Percentiles rank a stretch among this genome's conserved stretches.
phyloP scores from a whole-genome alignment of 2,888 invertebrate species.

The Drosophila stalkeri region DNA sequence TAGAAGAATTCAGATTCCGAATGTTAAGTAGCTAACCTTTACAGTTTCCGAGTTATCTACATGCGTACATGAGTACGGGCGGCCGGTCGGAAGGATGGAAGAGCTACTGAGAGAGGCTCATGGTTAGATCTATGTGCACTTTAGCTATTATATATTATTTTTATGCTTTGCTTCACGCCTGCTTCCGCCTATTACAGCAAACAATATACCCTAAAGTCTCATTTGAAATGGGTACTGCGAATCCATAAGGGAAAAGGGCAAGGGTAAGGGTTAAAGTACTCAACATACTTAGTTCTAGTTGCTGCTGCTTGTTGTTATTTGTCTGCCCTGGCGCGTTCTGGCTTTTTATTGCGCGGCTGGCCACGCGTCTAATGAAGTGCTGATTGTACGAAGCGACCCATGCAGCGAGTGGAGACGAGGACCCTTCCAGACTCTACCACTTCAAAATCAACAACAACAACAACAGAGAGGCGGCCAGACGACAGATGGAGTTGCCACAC shows the following conservation, averaged over 20 bases:
- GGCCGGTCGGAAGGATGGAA: neutral
- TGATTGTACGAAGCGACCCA: constrained; percentile 60
- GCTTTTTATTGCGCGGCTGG: constrained; percentile 53
- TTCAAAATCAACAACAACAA: constrained; percentile 23
- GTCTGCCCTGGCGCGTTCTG: constrained; percentile 47
- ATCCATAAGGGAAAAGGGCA: neutral
- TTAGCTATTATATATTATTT: neutral
- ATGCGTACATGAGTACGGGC: neutral
- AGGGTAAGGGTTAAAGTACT: constrained; percentile 20
- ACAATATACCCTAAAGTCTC: neutral
- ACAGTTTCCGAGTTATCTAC: neutral
- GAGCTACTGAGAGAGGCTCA: neutral
- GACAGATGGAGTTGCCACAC: constrained; percentile 59
- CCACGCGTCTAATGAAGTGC: constrained; percentile 83
- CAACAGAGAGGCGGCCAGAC: constrained; percentile 14
- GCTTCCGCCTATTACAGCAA: constrained; percentile 4
- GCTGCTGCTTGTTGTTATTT: constrained; percentile 37
- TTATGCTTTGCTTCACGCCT: neutral
- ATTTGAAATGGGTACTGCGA: constrained; percentile 2
- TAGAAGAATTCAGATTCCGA: neutral
- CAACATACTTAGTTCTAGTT: constrained; percentile 21
- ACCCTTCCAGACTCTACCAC: constrained; percentile 39
- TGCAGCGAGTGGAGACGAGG: constrained; percentile 36
- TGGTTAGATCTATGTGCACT: neutral
- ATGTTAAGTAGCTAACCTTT: neutral